Evolutionary conservation across 2,888 invertebrate genomes (phyloP), one percentile per base, ranked within the genome.

Genomic region (Teleogryllus oceanicus): DNA sequence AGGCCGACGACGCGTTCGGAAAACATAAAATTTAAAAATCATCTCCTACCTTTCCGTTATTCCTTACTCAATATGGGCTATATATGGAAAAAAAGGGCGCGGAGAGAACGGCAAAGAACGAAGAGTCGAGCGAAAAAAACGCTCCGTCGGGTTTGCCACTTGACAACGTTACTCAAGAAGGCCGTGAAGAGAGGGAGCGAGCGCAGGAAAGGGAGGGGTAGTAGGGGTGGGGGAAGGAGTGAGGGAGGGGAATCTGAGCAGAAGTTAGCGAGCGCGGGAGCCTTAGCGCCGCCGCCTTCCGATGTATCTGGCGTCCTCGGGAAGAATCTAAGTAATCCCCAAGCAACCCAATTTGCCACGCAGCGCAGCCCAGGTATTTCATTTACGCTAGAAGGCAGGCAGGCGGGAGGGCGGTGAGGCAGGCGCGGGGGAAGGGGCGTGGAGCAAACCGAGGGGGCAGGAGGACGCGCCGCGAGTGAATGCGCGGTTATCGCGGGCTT

Each of bases 21-120:
- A 62, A 62, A 62, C 62, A 62, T 62, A 62, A 62, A 62, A 62
- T 62, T 13, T 62, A 62, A 62, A 62, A 62, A 62, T 62, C 62
- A 18, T 62, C 62, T 18, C 24, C 24, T 37, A 37, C 24, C 24
- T 24, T 37, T 37, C 3, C 24, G 24, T 37, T 37, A 37, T 37
- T 37, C 24, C 3, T 3, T 37, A 37, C 24, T 37, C 24, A 37
- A 37, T 37, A 37, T 37, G 24, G 24, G 24, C 24, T 37, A 37
- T 37, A 37, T 37, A 37, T 37, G 2, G 5, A 37, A 37, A 37
- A 37, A 37, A 37, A 37, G 24, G 24, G 62, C 62, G 13, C 62
- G 62, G 18, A 18, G 4, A 18, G 62, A 62, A 62, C 16, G 62
- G 62, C 24, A 37, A 37, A 37, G 24, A 37, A 37, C 24, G 24